A percentile compares a stretch with the other conserved stretches of the same genome.
Conservation (phyloP, 1,140 invertebrate genomes). For the Drosophila nasuta region DNA sequence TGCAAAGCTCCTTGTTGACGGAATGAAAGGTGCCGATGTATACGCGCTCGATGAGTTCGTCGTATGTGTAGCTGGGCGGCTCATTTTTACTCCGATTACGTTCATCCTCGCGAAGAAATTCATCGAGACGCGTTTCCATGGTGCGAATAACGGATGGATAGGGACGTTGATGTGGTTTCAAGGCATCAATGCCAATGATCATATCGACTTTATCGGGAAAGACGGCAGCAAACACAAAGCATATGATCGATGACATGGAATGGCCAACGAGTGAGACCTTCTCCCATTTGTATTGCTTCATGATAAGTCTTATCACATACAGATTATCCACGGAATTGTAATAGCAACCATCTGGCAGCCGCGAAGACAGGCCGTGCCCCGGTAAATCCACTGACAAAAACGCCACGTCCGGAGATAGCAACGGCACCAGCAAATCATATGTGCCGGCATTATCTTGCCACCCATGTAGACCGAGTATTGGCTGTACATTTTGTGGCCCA, state of each 20-base stretch:
- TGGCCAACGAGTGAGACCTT: conserved; percentile 89
- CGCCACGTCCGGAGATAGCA: conserved; percentile 87
- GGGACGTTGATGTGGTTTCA: conserved; percentile 86
- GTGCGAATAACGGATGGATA: conserved; percentile 61
- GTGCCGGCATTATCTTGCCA: conserved; percentile 92
- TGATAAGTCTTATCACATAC: conserved; percentile 87
- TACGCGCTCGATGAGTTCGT: conserved; percentile 87
- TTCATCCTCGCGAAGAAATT: conserved; percentile 86
- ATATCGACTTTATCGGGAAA: conserved; percentile 88
- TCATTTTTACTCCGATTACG: conserved; percentile 84
- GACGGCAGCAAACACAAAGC: conserved; percentile 86
- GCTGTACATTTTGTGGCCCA: conserved; percentile 87
- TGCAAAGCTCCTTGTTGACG: conserved; percentile 86
- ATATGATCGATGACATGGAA: conserved; percentile 88
- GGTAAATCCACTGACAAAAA: conserved; percentile 90
- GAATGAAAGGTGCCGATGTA: conserved; percentile 86
- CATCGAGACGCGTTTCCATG: conserved; percentile 85
- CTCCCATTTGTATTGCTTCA: conserved; percentile 89
- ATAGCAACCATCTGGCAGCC: conserved; percentile 87
- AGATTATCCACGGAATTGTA: conserved; percentile 87
- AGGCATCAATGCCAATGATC: conserved; percentile 88
- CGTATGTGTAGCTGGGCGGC: conserved; percentile 87
- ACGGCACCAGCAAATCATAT: conserved; percentile 89
- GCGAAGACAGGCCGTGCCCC: conserved; percentile 90
- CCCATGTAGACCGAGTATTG: conserved; percentile 90